These are phyloP conservation scores for Camponotus fellah DNA, from an alignment of 2,888 invertebrate species.

Conservation along the genomic window DNA sequence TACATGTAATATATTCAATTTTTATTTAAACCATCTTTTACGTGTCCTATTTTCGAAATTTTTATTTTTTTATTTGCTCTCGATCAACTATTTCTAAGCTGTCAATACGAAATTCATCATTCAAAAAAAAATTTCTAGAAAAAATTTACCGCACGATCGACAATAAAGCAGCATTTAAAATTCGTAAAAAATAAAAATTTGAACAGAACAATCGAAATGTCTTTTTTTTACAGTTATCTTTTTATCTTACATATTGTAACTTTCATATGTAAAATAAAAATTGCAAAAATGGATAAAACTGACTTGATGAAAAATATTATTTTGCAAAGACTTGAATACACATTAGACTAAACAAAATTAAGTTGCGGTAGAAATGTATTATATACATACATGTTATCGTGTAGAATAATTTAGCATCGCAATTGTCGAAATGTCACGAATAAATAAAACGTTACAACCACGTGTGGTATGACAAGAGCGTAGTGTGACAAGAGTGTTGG, in stretches of 20 bases:
- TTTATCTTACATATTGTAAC: neutral
- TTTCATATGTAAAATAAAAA: neutral
- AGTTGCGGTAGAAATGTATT: neutral
- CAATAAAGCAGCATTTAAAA: neutral
- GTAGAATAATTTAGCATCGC: constrained; percentile 1
- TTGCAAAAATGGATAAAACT: neutral
- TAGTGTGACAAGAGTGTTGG: constrained; percentile 16
- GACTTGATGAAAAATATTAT: neutral
- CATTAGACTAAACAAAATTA: constrained; percentile 12
- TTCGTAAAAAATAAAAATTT: neutral
- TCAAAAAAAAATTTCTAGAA: neutral
- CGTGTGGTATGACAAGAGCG: neutral
- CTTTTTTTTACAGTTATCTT: neutral
- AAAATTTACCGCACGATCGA: neutral
- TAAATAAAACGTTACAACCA: constrained; percentile 20
- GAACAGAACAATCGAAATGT: neutral
- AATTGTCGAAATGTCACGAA: constrained; percentile 30
- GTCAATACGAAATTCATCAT: constrained; percentile 6
- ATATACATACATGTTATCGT: neutral
- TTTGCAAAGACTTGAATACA: neutral
- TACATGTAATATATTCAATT: neutral
- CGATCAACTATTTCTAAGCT: neutral
- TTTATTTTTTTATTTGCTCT: constrained; percentile 1
- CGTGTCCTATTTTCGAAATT: neutral
- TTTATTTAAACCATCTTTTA: neutral